phyloP scores from a whole-genome alignment of 1,140 invertebrate genomes.

The Coptotermes formosanus region DNA sequence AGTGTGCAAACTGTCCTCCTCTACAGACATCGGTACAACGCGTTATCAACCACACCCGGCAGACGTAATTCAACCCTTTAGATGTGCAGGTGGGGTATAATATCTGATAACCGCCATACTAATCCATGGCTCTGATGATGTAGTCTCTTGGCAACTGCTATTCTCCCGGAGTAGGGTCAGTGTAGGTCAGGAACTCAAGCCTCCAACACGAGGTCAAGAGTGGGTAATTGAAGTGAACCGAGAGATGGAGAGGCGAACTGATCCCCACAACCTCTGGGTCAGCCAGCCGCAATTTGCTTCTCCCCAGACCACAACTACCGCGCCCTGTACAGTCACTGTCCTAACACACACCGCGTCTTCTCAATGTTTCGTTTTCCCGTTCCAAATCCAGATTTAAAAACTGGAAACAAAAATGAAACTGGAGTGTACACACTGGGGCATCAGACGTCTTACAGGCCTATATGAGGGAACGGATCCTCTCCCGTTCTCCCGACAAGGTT shows the following conservation, averaged over 20 bases:
- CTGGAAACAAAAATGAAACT: too few species aligned
- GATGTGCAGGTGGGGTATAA: neutral
- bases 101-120: too few species aligned
- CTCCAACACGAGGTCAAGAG: neutral
- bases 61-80: too few species aligned
- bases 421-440: too few species aligned
- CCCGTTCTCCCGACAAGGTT: too few species aligned
- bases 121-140: neutral
- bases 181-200: neutral
- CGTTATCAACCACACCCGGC: neutral
- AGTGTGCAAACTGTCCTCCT: too few species aligned
- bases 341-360: too few species aligned
- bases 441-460: too few species aligned
- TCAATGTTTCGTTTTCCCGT: too few species aligned
- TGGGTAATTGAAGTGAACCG: neutral
- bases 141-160: neutral
- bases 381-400: too few species aligned
- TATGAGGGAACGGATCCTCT: too few species aligned
- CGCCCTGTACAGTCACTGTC: neutral
- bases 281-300: conserved; percentile 10
- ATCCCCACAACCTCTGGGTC: neutral
- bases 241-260: neutral
- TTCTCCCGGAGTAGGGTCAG: neutral
- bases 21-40: neutral
- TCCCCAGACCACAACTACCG: neutral